Conservation (phyloP, 2,888 invertebrate species). For the Caenorhabditis becei region DNA sequence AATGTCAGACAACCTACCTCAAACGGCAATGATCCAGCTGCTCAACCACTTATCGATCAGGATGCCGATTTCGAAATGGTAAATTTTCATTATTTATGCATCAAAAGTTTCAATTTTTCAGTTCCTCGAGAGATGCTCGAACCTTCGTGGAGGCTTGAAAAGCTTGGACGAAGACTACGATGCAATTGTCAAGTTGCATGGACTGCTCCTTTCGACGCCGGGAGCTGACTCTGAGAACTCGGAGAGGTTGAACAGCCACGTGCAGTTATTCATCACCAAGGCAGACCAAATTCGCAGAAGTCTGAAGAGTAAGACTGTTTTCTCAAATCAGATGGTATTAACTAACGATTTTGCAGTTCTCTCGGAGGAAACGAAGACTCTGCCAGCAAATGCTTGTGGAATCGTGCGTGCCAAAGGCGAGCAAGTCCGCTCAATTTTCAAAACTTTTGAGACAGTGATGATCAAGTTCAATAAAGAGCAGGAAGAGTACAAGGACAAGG, state of each 20-base stretch:
- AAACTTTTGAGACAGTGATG: conserved; percentile 51
- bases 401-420: conserved; percentile 46
- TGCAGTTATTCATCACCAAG: conserved; percentile 48
- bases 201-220: conserved; percentile 49
- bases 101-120: conserved; percentile 7
- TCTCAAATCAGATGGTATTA: not conserved
- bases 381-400: conserved; percentile 47
- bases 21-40: conserved; percentile 12
- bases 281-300: conserved; percentile 40
- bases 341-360: conserved; percentile 42
- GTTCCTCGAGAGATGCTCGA: conserved; percentile 58
- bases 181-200: conserved; percentile 50
- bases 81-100: not conserved
- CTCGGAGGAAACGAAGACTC: conserved; percentile 38
- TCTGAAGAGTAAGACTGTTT: conserved; percentile 28
- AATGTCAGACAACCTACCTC: conserved; percentile 12
- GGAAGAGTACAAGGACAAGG: conserved; percentile 64
- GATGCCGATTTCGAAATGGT: conserved; percentile 60
- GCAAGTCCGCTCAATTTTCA: conserved; percentile 56
- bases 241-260: conserved; percentile 38
- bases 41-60: conserved; percentile 55
- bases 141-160: conserved; percentile 40
- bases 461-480: conserved; percentile 66
- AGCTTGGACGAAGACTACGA: conserved; percentile 53
- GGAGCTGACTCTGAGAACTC: conserved; percentile 60